Evolutionary conservation across 1,140 invertebrate species (phyloP).

Genomic region (Colletes latitarsis): DNA sequence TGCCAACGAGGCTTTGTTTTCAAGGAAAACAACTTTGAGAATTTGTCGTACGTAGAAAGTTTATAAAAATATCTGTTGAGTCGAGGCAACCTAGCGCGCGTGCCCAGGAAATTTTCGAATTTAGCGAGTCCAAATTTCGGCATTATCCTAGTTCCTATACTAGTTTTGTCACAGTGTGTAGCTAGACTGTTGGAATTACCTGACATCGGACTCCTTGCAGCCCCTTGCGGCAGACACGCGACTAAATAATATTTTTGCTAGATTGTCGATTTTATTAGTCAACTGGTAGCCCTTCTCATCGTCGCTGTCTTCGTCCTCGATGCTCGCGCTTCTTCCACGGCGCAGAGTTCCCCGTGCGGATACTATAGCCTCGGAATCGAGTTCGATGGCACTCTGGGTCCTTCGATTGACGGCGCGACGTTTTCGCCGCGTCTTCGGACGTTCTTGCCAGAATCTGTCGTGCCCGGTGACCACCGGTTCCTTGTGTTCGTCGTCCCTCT

Average conservation of each 20-base stretch:
- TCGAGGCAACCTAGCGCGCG: no score
- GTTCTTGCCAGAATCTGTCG: constrained; percentile 87
- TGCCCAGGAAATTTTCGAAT: no score
- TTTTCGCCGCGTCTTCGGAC: constrained; percentile 83
- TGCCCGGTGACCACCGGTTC: constrained; percentile 87
- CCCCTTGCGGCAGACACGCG: constrained; percentile 74
- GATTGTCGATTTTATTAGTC: constrained; percentile 77
- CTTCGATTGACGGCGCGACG: constrained; percentile 82
- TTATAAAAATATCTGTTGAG: no score
- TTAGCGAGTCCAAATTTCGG: no score
- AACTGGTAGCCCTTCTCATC: constrained; percentile 75
- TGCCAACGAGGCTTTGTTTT: no score
- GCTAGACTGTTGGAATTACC: constrained; percentile 52
- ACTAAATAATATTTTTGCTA: constrained; percentile 78
- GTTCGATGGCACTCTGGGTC: constrained; percentile 88
- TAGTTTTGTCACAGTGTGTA: no score
- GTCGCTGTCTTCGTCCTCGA: constrained; percentile 74
- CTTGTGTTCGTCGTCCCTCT: constrained; percentile 83
- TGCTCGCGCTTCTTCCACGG: constrained; percentile 76
- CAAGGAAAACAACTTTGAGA: no score
- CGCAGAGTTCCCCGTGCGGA: constrained; percentile 81
- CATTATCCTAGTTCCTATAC: no score
- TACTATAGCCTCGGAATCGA: constrained; percentile 85
- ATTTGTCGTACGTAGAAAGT: no score
- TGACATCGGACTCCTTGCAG: constrained; percentile 70